phyloP scores from a whole-genome alignment of 2,888 invertebrate genomes.

The Parnassius apollo region DNA sequence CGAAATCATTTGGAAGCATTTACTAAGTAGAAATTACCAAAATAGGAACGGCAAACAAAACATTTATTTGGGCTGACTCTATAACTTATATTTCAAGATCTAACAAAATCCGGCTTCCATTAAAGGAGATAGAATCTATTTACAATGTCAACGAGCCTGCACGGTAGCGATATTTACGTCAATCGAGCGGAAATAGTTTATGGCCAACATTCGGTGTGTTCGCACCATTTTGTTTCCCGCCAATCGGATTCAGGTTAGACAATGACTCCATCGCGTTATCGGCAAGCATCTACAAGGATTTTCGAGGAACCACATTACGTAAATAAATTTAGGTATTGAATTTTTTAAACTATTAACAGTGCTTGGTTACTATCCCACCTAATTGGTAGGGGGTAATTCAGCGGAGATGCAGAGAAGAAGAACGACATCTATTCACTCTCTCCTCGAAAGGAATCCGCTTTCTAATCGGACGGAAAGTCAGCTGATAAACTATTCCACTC shows the following conservation, averaged over 20 bases:
- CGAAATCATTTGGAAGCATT: no score
- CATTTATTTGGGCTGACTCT: slow-evolving; percentile 11
- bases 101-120: slow-evolving; percentile 15
- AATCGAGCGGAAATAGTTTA: slow-evolving; percentile 58
- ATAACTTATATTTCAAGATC: slow-evolving; percentile 10
- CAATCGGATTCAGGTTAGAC: slow-evolving; percentile 14
- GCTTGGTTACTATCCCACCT: no score
- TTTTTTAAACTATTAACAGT: no score
- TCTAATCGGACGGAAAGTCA: no score
- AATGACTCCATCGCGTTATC: slow-evolving; percentile 16
- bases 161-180: slow-evolving; percentile 32
- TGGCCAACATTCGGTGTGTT: slow-evolving; percentile 47
- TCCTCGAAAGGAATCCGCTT: no score
- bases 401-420: no score
- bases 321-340: neutral
- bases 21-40: no score
- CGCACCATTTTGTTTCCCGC: slow-evolving; percentile 40
- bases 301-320: neutral
- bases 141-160: slow-evolving; percentile 29
- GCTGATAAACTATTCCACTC: no score
- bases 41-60: slow-evolving; percentile 12
- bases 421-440: no score
- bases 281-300: neutral
- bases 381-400: no score
- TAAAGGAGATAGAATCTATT: slow-evolving; percentile 27